Evolutionary conservation across 35 echinoderm and acorn worm species (phyloP).

Genomic region (Patiria miniata): DNA sequence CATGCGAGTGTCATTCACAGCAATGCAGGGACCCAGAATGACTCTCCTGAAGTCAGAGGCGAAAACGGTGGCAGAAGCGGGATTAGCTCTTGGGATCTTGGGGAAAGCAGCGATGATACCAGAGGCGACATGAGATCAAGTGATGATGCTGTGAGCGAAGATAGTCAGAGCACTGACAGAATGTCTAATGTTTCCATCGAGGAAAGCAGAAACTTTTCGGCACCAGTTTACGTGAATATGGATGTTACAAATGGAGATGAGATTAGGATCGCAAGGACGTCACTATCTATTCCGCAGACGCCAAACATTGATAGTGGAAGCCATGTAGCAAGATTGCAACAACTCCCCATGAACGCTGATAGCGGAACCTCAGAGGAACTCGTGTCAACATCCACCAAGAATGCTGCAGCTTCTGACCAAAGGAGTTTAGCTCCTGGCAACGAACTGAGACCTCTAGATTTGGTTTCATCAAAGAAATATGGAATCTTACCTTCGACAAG

Average conservation of each 20-base stretch:
- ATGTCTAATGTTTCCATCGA: not conserved
- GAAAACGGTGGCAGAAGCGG: not conserved
- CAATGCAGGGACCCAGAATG: no score
- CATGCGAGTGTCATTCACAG: no score
- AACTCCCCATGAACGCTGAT: not conserved
- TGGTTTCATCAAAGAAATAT: not conserved
- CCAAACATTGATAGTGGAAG: not conserved
- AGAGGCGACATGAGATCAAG: no score
- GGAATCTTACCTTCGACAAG: not conserved
- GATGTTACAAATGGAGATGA: conserved; percentile 7
- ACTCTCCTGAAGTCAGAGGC: no score
- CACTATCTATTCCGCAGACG: not conserved
- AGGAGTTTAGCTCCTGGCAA: not conserved
- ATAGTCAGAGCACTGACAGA: not conserved
- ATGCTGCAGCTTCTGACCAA: not conserved
- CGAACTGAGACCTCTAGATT: not conserved
- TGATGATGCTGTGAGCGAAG: not conserved
- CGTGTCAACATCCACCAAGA: no score
- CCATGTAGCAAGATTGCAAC: not conserved
- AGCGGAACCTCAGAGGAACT: not conserved
- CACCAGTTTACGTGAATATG: not conserved
- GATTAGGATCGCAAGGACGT: conserved; percentile 3
- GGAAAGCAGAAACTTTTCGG: not conserved
- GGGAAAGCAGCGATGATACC: no score
- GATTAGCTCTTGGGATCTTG: not conserved